Conservation (phyloP, 2,888 invertebrate species). For the Drosophila pseudotalamancana region DNA sequence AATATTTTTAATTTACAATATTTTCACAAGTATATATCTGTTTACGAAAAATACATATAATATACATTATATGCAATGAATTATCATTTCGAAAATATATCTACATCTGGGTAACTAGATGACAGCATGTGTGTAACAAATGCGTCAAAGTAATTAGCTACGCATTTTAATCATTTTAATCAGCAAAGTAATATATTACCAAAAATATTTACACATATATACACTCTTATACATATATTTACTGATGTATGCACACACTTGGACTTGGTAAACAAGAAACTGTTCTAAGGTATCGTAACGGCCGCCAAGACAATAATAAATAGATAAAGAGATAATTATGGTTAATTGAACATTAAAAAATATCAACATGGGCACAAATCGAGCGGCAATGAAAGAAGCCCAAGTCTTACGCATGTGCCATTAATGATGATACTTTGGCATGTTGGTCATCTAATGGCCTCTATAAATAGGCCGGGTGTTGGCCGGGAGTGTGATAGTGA, state of each 20-base stretch:
- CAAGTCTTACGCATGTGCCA: conserved; percentile 36
- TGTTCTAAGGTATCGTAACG: conserved; percentile 7
- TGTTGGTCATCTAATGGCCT: conserved; percentile 41
- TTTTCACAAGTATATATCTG: too few relatives aligned
- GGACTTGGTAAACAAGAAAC: conserved; percentile 5
- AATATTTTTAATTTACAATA: too few relatives aligned
- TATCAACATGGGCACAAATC: conserved; percentile 50
- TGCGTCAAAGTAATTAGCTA: not conserved
- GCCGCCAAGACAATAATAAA: conserved; percentile 16
- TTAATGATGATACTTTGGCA: conserved; percentile 57
- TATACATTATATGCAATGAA: too few relatives aligned
- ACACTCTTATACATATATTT: not conserved
- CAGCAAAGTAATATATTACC: not conserved
- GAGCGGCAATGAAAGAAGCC: conserved; percentile 14
- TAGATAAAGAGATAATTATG: conserved; percentile 65
- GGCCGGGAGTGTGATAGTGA: conserved; percentile 19
- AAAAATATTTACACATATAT: not conserved
- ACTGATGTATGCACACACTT: conserved; percentile 1
- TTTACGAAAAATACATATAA: too few relatives aligned
- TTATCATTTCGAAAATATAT: too few relatives aligned
- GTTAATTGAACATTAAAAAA: conserved; percentile 69
- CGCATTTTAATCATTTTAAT: not conserved
- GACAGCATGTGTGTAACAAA: too few relatives aligned
- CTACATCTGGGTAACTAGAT: too few relatives aligned
- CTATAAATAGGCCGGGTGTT: conserved; percentile 43